Percentiles rank a stretch among this genome's conserved stretches.
Conservation (phyloP, 23 tunicate species). For the Diplosoma virens region DNA sequence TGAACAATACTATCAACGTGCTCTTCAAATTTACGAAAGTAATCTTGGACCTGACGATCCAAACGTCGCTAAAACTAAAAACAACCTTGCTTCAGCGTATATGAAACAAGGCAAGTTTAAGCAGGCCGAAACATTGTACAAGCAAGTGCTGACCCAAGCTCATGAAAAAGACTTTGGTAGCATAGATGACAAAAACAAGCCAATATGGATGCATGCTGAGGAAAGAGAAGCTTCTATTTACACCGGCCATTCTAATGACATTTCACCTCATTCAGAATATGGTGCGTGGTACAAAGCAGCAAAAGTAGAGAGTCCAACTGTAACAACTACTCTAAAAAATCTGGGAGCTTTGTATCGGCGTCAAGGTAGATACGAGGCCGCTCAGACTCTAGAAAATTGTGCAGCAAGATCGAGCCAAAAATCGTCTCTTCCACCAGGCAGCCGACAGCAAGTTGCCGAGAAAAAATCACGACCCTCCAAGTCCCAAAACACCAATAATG, state of each 20-base stretch:
- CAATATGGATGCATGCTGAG: slow-evolving; percentile 99
- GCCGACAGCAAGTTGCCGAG: neutral
- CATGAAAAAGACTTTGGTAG: slow-evolving; percentile 99
- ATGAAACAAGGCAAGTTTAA: slow-evolving; percentile 98
- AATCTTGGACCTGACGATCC: slow-evolving; percentile 97
- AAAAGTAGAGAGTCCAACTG: slow-evolving; percentile 95
- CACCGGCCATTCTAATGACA: slow-evolving; percentile 71
- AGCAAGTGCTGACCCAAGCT: slow-evolving; percentile 97
- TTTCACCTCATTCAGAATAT: slow-evolving; percentile 79
- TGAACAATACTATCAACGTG: slow-evolving; percentile 96
- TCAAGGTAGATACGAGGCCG: slow-evolving; percentile 96
- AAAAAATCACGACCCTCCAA: slow-evolving; percentile 37
- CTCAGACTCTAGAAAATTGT: slow-evolving; percentile 93
- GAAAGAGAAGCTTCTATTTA: slow-evolving; percentile 85
- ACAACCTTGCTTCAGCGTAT: slow-evolving; percentile 92
- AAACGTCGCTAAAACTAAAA: slow-evolving; percentile 94
- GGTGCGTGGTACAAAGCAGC: slow-evolving; percentile 99
- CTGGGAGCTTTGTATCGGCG: slow-evolving; percentile 88
- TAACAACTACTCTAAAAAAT: slow-evolving; percentile 86
- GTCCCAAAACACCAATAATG: slow-evolving; percentile 43
- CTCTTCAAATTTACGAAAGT: slow-evolving; percentile 92
- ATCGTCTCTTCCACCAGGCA: slow-evolving; percentile 9
- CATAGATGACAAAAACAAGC: slow-evolving; percentile 93
- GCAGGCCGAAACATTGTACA: slow-evolving; percentile 95
- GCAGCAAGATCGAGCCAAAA: slow-evolving; percentile 68